Evolutionary conservation across 2,113 vertebrate genomes (phyloP).

Genomic region (Arothron firmamentum): DNA sequence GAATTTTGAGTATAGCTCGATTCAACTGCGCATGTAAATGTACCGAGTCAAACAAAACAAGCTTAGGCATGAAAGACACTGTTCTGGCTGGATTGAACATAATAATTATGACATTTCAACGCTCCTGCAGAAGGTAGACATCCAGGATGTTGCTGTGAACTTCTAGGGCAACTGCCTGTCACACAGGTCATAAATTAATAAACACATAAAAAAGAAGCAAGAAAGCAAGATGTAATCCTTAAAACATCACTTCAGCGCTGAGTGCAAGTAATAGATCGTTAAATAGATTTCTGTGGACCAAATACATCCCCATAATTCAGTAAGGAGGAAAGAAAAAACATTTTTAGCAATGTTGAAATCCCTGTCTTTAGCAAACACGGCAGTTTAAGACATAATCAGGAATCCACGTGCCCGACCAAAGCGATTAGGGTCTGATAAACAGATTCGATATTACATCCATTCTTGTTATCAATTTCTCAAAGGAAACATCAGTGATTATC

Average conservation of each 20-base stretch:
- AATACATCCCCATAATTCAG: not conserved
- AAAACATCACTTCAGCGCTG: conserved; percentile 23
- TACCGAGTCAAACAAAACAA: not conserved
- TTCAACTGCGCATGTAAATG: not conserved
- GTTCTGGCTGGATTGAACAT: not conserved
- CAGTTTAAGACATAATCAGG: not conserved
- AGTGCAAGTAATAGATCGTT: conserved; percentile 14
- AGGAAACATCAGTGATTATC: not conserved
- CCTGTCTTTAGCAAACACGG: not conserved
- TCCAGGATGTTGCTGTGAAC: not conserved
- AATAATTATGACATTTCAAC: not conserved
- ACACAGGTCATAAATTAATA: not conserved
- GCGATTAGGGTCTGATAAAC: not conserved
- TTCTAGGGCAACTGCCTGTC: not conserved
- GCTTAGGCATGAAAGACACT: not conserved
- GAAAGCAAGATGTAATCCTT: conserved; percentile 2
- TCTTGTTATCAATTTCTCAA: not conserved
- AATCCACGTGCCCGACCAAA: not conserved
- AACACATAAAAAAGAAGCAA: not conserved
- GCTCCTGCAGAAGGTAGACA: not conserved
- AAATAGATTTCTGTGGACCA: conserved; percentile 12
- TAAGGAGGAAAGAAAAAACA: too few relatives aligned
- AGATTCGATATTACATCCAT: too few relatives aligned
- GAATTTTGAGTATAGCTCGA: too few relatives aligned
- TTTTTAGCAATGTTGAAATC: too few relatives aligned